phyloP scores from a whole-genome alignment of 2,888 invertebrate genomes.

The Polylopha cassiicola region DNA sequence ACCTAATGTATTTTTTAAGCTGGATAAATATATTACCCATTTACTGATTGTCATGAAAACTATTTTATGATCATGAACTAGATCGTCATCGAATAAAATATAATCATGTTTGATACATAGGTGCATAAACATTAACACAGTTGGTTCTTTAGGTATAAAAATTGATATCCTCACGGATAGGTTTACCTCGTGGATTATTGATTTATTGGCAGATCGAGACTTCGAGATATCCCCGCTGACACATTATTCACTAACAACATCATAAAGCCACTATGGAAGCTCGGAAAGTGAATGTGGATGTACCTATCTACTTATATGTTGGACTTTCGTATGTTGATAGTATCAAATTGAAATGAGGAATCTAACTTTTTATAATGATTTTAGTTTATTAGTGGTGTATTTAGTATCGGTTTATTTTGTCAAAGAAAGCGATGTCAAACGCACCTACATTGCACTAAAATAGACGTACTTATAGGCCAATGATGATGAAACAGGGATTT shows the following conservation, averaged over 20 bases:
- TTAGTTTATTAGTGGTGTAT: too few species aligned
- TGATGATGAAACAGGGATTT: too few species aligned
- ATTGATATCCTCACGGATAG: conserved; percentile 11
- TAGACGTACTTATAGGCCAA: too few species aligned
- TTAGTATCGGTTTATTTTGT: too few species aligned
- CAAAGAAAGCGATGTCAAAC: too few species aligned
- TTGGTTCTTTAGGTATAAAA: conserved; percentile 11
- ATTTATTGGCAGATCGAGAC: conserved; percentile 64
- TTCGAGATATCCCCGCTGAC: conserved; percentile 49
- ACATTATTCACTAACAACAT: conserved; percentile 62
- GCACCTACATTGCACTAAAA: too few species aligned
- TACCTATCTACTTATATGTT: conserved; percentile 36
- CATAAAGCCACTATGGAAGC: conserved; percentile 48
- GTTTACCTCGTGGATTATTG: conserved; percentile 52
- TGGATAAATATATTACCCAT: too few species aligned
- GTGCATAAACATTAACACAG: conserved; percentile 12
- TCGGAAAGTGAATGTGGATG: conserved; percentile 44
- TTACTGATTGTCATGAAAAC: conserved; percentile 9
- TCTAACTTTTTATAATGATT: too few species aligned
- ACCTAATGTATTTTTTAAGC: too few species aligned
- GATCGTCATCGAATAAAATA: too few species aligned
- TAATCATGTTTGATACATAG: conserved; percentile 16
- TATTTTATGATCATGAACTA: conserved; percentile 17
- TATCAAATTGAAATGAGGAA: too few species aligned
- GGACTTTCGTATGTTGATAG: too few species aligned